Base-by-base conservation (phyloP, 1,140 invertebrate species). In the Drusus annulatus region DNA sequence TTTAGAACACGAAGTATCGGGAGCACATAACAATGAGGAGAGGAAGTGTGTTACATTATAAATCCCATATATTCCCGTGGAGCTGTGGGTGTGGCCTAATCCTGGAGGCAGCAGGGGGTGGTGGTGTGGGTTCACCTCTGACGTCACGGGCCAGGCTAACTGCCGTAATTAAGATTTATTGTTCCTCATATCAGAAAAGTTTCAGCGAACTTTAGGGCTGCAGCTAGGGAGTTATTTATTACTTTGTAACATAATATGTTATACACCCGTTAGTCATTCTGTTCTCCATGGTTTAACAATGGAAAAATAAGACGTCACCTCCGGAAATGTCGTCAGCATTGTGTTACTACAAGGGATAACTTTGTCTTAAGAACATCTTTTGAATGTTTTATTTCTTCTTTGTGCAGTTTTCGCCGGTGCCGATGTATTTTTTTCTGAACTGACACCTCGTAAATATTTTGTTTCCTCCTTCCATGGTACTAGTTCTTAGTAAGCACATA, bases 151-250 rank as follows among this genome's bases (percentile, higher is more conserved):
- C 62, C 56, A 71, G 62, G 76, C 69, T 79, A 81, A 81, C 76
- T 76, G 80, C 76, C 77, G 78, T 81, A 81, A 81, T 81, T 81
- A 81, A 81, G 80, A 81, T 81, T 81, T 81, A 81, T 81, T 76
- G 80, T 79, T 79, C 58, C 77, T 81, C 80, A 81, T 81, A 81
- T 81, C 80, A 81, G 80, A 81, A 81, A 81, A 81, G 77, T 79
- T 81, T 79, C 80, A 81, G 73, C 54, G 77, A 77, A 79, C 71
- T 81, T 77, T 81, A 62, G 78, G 77, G 77, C 62, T 81, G 80
- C 80, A 79, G 63, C 76, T 63, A 77, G 36, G 19, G 69, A 51
- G 77, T 71, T 81, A 81, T 81, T 81, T 81, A 81, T 81, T 81
- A 76, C 80, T 79, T 74, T 25, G 62, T 21, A 65, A 65, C 62